These are phyloP conservation scores for Sarcophilus harrisii DNA, from an alignment of 2,797 vertebrate genomes.

Conservation along the genomic window DNA sequence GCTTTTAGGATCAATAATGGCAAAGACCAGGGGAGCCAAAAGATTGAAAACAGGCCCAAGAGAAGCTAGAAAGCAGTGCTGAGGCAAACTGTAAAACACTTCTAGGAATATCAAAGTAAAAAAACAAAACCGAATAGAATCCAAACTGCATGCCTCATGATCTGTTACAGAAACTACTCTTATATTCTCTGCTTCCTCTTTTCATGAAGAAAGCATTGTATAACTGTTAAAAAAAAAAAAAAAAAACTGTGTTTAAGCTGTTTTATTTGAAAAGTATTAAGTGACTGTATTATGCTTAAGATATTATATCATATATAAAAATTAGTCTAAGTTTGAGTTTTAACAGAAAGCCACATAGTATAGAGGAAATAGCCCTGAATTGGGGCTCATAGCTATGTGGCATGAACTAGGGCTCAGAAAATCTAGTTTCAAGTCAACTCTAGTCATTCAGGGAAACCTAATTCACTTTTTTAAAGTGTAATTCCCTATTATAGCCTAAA, in stretches of 20 bases:
- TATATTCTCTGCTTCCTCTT: constrained; percentile 13
- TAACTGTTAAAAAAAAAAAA: constrained; percentile 19
- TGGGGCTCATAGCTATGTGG: neutral
- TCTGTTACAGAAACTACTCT: neutral
- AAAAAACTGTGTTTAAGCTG: neutral
- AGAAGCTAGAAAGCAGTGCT: constrained; percentile 23
- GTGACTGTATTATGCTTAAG: neutral
- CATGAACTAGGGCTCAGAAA: neutral
- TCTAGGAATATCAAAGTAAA: neutral
- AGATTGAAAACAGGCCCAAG: neutral
- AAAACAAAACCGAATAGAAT: constrained; percentile 16
- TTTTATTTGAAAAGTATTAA: neutral
- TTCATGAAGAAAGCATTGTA: constrained; percentile 31
- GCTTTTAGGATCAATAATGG: constrained; percentile 40
- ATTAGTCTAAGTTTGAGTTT: neutral
- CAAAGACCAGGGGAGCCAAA: constrained; percentile 22
- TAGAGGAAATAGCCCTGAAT: neutral
- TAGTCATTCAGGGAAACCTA: neutral
- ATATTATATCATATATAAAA: neutral
- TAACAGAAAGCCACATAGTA: neutral
- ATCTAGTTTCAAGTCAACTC: neutral
- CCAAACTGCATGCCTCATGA: constrained; percentile 16
- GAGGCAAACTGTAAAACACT: constrained; percentile 9
- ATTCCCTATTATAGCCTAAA: neutral
- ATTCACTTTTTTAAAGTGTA: neutral